These are phyloP conservation scores for Psephotus haematonotus DNA, from an alignment of 2,113 vertebrate species.

Conservation along the genomic window DNA sequence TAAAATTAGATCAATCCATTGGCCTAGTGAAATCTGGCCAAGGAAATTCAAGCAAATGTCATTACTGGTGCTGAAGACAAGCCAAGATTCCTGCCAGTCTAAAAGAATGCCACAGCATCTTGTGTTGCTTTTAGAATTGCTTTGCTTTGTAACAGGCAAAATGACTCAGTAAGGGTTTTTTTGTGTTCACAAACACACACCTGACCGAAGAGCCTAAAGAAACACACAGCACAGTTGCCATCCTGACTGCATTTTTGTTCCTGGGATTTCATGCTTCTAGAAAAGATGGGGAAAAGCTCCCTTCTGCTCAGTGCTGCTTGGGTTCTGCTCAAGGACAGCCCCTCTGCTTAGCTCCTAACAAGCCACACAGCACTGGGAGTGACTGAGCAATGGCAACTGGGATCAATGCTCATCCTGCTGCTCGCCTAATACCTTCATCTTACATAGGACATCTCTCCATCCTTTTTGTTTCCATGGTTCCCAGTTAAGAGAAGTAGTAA, in stretches of 20 bases:
- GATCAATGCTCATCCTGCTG: neutral
- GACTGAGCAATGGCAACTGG: neutral
- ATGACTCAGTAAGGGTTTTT: neutral
- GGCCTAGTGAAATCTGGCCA: constrained; percentile 12
- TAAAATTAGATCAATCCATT: neutral
- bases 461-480: neutral
- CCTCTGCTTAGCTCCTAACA: neutral
- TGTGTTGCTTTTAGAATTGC: neutral
- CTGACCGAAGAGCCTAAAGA: neutral
- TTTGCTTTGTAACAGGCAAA: neutral
- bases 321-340: neutral
- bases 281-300: neutral
- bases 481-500: neutral
- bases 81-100: constrained; percentile 2
- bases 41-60: constrained; percentile 17
- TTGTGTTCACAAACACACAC: neutral
- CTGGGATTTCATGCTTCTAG: neutral
- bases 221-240: neutral
- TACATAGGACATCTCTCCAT: neutral
- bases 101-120: neutral
- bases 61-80: constrained; percentile 26
- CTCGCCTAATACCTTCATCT: neutral
- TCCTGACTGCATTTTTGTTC: neutral
- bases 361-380: neutral
- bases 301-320: neutral